Evolutionary conservation across 2,888 invertebrate species (phyloP).

Genomic region (Bombylius discolor): DNA sequence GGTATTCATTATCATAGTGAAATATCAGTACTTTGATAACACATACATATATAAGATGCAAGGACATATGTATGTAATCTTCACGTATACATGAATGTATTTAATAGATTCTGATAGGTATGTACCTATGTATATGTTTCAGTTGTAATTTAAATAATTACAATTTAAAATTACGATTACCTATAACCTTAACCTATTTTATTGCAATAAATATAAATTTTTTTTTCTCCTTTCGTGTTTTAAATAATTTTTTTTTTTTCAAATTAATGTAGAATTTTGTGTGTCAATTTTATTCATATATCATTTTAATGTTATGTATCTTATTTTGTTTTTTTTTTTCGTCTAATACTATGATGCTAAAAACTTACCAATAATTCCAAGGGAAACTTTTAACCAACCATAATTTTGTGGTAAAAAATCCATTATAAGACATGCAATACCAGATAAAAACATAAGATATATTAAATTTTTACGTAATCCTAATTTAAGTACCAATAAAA

Average conservation of each 20-base stretch:
- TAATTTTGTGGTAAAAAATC: constrained; percentile 41
- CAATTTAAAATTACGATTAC: background rate
- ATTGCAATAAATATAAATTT: background rate
- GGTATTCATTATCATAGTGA: no score
- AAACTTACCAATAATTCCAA: constrained; percentile 52
- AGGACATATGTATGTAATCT: no score
- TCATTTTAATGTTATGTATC: no score
- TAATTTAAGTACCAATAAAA: constrained; percentile 54
- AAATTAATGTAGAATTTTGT: no score
- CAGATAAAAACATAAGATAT: constrained; percentile 53
- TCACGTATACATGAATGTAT: no score
- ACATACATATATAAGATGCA: background rate
- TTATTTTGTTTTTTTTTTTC: no score
- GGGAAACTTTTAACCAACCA: constrained; percentile 48
- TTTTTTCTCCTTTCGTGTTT: background rate
- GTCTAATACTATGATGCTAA: no score
- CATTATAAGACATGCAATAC: constrained; percentile 51
- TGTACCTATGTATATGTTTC: no score
- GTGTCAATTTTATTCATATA: no score
- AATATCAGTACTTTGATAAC: no score
- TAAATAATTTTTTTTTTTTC: no score
- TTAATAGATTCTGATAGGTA: no score
- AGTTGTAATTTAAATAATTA: background rate
- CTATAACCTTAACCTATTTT: background rate
- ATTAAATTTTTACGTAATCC: constrained; percentile 58